Conservation (phyloP, 2,888 invertebrate species). For the Eupithecia exiguata region DNA sequence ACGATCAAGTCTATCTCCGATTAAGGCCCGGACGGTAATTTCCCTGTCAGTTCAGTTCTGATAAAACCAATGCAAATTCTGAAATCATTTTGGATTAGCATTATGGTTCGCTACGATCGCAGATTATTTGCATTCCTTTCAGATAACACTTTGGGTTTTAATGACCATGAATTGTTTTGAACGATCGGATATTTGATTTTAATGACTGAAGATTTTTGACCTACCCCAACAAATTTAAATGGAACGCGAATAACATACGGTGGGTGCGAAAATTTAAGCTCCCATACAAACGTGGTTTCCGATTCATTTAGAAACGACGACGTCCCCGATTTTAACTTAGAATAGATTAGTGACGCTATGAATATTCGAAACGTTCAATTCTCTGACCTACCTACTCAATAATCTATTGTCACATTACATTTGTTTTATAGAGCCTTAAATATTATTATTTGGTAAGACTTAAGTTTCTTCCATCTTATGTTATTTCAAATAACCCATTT, state of each 20-base stretch:
- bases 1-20: conserved; percentile 32
- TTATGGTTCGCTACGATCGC: conserved; percentile 40
- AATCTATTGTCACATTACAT: too few species aligned
- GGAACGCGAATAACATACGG: neutral
- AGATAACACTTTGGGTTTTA: neutral
- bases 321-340: too few species aligned
- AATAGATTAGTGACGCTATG: too few species aligned
- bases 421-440: too few species aligned
- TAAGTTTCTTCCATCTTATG: too few species aligned
- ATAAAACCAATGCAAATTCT: conserved; percentile 52
- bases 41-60: conserved; percentile 54
- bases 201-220: neutral
- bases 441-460: too few species aligned
- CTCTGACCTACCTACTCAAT: too few species aligned
- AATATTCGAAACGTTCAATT: too few species aligned
- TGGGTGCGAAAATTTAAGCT: too few species aligned
- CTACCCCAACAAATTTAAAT: neutral
- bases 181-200: neutral
- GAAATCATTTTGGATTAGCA: conserved; percentile 61
- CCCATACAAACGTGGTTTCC: too few species aligned
- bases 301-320: too few species aligned
- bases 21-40: conserved; percentile 47
- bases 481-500: too few species aligned
- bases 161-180: neutral
- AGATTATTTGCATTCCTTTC: conserved; percentile 53